Evolutionary conservation across 2,113 vertebrate species (phyloP).

Genomic region (Tenrec ecaudatus): DNA sequence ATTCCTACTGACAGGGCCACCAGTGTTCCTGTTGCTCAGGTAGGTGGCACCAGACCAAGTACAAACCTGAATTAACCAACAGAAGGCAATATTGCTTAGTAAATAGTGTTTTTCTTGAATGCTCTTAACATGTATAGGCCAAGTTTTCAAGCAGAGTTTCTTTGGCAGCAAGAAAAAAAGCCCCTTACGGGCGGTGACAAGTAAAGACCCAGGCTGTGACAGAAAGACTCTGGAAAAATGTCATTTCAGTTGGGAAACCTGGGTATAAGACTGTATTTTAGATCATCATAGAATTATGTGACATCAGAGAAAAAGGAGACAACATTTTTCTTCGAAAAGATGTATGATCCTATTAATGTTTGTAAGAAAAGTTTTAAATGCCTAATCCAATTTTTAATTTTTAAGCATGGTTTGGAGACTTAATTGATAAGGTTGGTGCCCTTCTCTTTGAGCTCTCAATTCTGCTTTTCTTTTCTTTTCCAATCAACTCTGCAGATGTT

Average conservation of each 20-base stretch:
- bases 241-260: constrained; percentile 42
- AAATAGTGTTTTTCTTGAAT: background rate
- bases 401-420: background rate
- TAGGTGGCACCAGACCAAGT: background rate
- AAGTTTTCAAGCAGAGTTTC: background rate
- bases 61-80: background rate
- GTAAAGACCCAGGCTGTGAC: background rate
- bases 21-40: no score
- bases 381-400: background rate
- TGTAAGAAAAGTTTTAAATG: background rate
- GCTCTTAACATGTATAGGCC: background rate
- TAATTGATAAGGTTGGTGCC: background rate
- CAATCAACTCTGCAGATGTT: constrained; percentile 76
- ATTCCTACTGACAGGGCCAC: no score
- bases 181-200: background rate
- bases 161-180: background rate
- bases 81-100: background rate
- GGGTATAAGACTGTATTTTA: constrained; percentile 26
- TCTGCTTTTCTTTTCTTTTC: constrained; percentile 44
- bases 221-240: background rate
- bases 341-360: background rate
- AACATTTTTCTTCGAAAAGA: constrained; percentile 9
- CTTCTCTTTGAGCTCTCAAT: background rate
- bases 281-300: constrained; percentile 33
- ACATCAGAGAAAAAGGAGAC: constrained; percentile 1